Evolutionary conservation across 92 coral and sea anemone species (phyloP).

Genomic region (Virgularia gustaviana): DNA sequence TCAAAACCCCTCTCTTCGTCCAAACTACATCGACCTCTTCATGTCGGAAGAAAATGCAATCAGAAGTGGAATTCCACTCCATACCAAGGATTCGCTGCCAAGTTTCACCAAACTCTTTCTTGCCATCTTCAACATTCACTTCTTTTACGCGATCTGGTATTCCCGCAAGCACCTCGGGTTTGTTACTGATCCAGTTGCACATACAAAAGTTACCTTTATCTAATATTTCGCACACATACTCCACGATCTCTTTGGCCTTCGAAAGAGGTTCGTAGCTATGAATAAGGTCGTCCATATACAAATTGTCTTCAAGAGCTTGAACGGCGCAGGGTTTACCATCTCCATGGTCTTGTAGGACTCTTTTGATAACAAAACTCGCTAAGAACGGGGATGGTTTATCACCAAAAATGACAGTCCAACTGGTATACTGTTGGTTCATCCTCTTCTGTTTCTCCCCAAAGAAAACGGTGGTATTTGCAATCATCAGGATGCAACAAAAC

Average conservation of each 20-base stretch:
- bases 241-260: neutral
- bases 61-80: constrained; percentile 17
- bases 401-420: constrained; percentile 10
- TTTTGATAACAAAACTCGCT: constrained; percentile 15
- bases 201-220: constrained; percentile 6
- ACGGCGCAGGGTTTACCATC: neutral
- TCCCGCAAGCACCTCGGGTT: neutral
- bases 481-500: neutral
- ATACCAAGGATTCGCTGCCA: constrained; percentile 1
- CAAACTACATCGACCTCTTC: neutral
- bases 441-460: neutral
- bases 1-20: constrained; percentile 22
- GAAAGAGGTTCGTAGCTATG: neutral
- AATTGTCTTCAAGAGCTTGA: neutral
- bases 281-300: neutral
- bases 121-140: neutral
- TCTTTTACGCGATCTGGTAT: neutral
- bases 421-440: neutral
- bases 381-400: neutral
- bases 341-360: constrained; percentile 22
- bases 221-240: constrained; percentile 12
- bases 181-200: constrained; percentile 14
- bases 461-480: constrained; percentile 2
- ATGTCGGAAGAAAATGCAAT: constrained; percentile 1
- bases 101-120: neutral